Evolutionary conservation across 2,797 vertebrate species (phyloP), one percentile per base, ranked within the genome.

Genomic region (Galagoides demidoff): DNA sequence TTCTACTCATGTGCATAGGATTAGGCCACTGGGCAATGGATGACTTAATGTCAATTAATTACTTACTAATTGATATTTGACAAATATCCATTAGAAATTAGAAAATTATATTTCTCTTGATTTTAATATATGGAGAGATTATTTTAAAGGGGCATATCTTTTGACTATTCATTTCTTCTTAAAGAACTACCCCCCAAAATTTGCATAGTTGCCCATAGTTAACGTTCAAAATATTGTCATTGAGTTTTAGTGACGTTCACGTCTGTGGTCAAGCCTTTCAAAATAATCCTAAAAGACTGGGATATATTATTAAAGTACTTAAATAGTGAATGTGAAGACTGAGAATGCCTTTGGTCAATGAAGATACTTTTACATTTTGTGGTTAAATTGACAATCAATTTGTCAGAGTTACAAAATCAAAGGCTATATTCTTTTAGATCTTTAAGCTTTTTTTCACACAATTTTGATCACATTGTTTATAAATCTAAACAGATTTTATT

Each of bases 401-500:
- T 76, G 68, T 82, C 70, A 63, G 34, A 49, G 27, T 64, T 90
- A 55, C 34, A 79, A 85, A 82, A 43, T 84, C 16, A 76, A 85
- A 92, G 90, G 45, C n/a, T 13, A 81, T 8, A 10, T 86, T 91
- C 89, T 89, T n/a, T 74, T 70, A 31, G 27, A 37, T 29, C 29
- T 71, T 63, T 45, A 39, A 91, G 19, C 13, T 39, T 34, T 63
- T 94, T 79, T n/a, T 71, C 90, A 22, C 19, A 64, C 22, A 71
- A 63, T 27, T 85, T 83, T 89, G 88, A 59, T 92, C 37, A 82
- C 68, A 25, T 95, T 12, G 49, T 74, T 95, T 93, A 83, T 34
- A 49, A 86, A 85, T 76, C 22, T 83, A 95, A 88, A 66, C 92
- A 85, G 43, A 52, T 81, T 94, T 83, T 68, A 57, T 43, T 86